phyloP scores from a whole-genome alignment of 2,113 vertebrate species.

The Opisthocomus hoazin region DNA sequence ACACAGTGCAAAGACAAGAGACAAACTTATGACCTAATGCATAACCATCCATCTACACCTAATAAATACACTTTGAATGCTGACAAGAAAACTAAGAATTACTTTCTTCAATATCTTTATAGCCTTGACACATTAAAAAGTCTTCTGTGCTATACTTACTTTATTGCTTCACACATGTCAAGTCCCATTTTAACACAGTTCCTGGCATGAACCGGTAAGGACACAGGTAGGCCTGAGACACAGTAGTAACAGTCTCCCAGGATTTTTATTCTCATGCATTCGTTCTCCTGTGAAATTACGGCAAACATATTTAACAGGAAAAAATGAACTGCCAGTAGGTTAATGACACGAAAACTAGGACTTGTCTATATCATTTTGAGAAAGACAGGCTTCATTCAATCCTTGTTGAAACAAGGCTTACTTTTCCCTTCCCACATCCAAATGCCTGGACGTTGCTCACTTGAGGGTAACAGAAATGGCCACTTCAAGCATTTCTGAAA shows the following conservation, averaged over 20 bases:
- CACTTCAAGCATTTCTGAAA: neutral
- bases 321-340: neutral
- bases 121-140: neutral
- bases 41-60: neutral
- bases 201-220: slow-evolving; percentile 91
- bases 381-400: neutral
- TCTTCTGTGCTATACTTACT: slow-evolving; percentile 77
- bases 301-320: neutral
- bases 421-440: neutral
- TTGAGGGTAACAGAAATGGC: neutral
- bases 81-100: neutral
- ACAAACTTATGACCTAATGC: neutral
- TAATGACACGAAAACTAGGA: neutral
- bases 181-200: slow-evolving; percentile 99
- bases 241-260: slow-evolving; percentile 98
- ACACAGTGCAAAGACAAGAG: neutral
- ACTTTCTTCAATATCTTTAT: neutral
- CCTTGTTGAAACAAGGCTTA: neutral
- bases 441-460: neutral
- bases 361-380: neutral
- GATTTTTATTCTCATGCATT: slow-evolving; percentile 99
- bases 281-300: slow-evolving; percentile 83
- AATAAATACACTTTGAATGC: neutral
- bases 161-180: slow-evolving; percentile 98
- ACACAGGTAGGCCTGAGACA: slow-evolving; percentile 94